Evolutionary conservation across 92 coral and sea anemone genomes (phyloP).

Genomic region (Micromussa lordhowensis): DNA sequence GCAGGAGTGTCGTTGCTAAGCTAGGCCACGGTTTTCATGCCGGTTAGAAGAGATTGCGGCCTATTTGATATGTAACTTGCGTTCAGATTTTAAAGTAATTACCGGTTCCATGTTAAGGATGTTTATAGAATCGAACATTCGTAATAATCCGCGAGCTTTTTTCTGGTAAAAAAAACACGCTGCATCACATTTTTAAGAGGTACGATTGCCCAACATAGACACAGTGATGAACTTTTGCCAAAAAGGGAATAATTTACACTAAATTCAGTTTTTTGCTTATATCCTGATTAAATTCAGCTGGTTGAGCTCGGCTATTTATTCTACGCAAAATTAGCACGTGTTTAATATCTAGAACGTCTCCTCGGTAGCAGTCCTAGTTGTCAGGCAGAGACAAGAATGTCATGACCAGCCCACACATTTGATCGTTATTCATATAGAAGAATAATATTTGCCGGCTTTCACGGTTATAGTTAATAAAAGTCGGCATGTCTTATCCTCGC

Average conservation of each 20-base stretch:
- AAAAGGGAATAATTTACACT: too few relatives aligned
- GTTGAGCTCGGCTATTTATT: too few relatives aligned
- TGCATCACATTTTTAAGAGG: too few relatives aligned
- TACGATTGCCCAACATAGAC: too few relatives aligned
- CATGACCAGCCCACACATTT: not conserved
- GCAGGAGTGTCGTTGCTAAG: not conserved
- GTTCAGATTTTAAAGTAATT: not conserved
- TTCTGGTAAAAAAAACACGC: not conserved
- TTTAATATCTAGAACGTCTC: not conserved
- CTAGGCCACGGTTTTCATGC: not conserved
- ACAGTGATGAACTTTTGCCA: too few relatives aligned
- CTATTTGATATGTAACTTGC: not conserved
- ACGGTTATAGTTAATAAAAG: not conserved
- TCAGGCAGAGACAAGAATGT: not conserved
- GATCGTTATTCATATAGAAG: not conserved
- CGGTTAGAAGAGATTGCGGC: not conserved
- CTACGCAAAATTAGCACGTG: not conserved
- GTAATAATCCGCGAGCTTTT: not conserved
- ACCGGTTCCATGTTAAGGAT: not conserved
- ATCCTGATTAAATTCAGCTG: too few relatives aligned
- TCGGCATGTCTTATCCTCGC: not conserved
- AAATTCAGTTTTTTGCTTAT: too few relatives aligned
- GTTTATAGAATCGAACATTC: not conserved
- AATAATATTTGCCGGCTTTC: not conserved
- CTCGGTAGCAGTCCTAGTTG: not conserved